phyloP scores from a whole-genome alignment of 2,113 vertebrate species.

The Pristiophorus japonicus region DNA sequence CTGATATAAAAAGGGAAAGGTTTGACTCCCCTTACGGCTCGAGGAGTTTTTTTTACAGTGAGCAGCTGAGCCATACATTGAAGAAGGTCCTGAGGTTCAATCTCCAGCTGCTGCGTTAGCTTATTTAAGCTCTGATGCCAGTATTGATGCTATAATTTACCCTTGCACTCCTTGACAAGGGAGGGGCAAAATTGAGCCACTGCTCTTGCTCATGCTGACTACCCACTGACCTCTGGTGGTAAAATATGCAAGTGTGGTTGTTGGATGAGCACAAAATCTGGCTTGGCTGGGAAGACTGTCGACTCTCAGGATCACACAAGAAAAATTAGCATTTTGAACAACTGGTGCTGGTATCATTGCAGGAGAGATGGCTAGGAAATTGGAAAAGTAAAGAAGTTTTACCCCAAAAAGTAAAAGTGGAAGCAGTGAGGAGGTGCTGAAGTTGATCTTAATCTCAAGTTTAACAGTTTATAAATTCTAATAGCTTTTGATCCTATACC shows the following conservation, averaged over 20 bases:
- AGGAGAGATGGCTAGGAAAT: neutral
- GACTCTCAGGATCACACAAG: neutral
- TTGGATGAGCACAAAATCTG: neutral
- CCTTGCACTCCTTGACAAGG: neutral
- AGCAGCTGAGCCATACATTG: neutral
- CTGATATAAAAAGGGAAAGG: neutral
- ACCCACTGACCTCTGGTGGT: neutral
- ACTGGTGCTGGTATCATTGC: neutral
- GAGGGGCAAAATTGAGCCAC: neutral
- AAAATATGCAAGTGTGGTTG: neutral
- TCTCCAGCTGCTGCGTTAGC: neutral
- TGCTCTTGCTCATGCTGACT: neutral
- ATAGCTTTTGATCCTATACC: neutral
- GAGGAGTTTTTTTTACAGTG: neutral
- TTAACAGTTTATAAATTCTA: neutral
- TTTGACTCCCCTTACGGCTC: neutral
- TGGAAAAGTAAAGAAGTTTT: neutral
- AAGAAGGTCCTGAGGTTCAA: neutral
- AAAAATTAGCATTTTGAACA: too few relatives aligned
- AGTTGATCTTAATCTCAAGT: neutral
- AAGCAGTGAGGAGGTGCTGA: neutral
- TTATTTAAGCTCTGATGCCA: neutral
- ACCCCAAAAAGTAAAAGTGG: neutral
- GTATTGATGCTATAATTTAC: neutral
- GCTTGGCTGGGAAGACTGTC: neutral